Base-by-base conservation (phyloP, 2,888 invertebrate genomes). In the Lottia scabra region DNA sequence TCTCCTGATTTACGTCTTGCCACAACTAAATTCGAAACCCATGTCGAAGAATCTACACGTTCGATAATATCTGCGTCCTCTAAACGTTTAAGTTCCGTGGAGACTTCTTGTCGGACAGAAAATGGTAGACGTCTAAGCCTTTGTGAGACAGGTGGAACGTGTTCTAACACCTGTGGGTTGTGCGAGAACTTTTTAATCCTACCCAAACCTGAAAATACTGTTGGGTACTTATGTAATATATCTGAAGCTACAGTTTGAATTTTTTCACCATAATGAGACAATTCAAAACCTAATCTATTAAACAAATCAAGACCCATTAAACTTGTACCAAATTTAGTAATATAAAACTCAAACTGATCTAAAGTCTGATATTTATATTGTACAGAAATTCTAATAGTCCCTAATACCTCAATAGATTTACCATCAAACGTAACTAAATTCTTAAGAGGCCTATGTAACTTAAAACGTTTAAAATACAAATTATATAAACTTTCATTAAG, bases 271-370 rank as follows among this genome's bases (percentile, higher is more conserved):
- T 67, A 23, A 45, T 46, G 16, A 13, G 12, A 13, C 12, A 67
- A 12, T 26, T 45, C 15, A 26, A 67, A 67, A 27, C 30, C 30
- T 12, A 67, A n/a, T 6, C 23, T 19, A 30, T 67, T 27, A 26
- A 67, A 67, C 26, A 67, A 30, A 46, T 67, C 67, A 27, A 67
- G 45, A 46, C 67, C 67, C 48, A 67, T 48, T 30, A 67, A 23
- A 67, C 48, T 46, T 10, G 46, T 26, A 26, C 67, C 67, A 6
- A 5, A 15, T 30, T n/a, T 67, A 27, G 48, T 27, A 19, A 67
- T n/a, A 38, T 48, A 46, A 46, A 67, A 67, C 15, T 23, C 45
- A 38, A 27, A 30, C 16, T 48, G 12, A 15, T 45, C n/a, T 26
- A 67, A n/a, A 23, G 26, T 19, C 16, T 67, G 67, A 23, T 26